phyloP scores from a whole-genome alignment of 2,888 invertebrate genomes.

The Tenthredo distinguenda region DNA sequence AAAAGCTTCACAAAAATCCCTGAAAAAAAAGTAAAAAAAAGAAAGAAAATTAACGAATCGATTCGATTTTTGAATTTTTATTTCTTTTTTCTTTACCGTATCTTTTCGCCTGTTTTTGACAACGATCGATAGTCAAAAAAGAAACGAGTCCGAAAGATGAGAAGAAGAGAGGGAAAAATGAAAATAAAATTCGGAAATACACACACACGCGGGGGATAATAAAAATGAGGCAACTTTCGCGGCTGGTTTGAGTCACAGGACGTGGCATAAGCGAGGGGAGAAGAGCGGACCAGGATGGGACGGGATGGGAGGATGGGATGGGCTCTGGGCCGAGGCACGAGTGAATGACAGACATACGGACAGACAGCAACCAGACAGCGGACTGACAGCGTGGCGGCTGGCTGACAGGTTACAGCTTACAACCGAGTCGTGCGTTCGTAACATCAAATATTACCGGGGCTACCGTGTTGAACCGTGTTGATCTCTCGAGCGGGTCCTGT shows the following conservation, averaged over 20 bases:
- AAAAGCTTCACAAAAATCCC: not conserved
- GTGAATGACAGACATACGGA: slow-evolving; percentile 70
- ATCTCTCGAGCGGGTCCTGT: slow-evolving; percentile 68
- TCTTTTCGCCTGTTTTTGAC: too few species aligned
- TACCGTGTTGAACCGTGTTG: slow-evolving; percentile 73
- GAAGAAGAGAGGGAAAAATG: not conserved
- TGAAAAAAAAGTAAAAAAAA: too few species aligned
- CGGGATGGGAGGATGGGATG: not conserved
- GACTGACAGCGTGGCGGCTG: slow-evolving; percentile 80
- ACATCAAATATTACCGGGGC: slow-evolving; percentile 78
- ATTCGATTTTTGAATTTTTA: too few species aligned
- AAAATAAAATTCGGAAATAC: not conserved
- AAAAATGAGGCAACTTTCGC: slow-evolving; percentile 41
- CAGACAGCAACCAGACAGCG: slow-evolving; percentile 80
- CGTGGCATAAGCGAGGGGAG: not conserved
- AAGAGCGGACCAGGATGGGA: not conserved
- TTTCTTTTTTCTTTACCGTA: too few species aligned
- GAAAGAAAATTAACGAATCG: too few species aligned
- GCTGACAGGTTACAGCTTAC: slow-evolving; percentile 78
- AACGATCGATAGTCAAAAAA: too few species aligned
- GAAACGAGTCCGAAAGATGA: not conserved
- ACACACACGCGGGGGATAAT: not conserved
- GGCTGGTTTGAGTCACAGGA: slow-evolving; percentile 42
- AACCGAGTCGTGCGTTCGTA: slow-evolving; percentile 71
- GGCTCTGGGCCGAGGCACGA: slow-evolving; percentile 56